A percentile compares a stretch with the other conserved stretches of the same genome.
Evolutionary conservation across 2,888 invertebrate genomes (phyloP).

Genomic region (Galerucella calmariensis): DNA sequence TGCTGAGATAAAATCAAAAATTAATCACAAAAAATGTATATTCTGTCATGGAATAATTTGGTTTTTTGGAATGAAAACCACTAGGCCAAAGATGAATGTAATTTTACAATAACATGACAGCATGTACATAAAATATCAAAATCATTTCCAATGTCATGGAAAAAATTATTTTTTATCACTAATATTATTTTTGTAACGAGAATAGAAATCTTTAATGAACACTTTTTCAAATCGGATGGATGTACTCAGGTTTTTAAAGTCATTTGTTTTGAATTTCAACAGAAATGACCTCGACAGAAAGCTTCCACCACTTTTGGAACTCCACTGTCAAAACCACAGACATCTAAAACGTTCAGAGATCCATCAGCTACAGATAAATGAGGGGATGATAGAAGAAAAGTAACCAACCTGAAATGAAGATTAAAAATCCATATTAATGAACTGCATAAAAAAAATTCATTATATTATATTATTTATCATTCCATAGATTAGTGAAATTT

Average conservation of each 20-base stretch:
- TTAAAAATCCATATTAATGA: too few relatives aligned
- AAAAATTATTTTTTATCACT: constrained; percentile 1
- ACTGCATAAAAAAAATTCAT: too few relatives aligned
- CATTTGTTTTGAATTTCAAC: constrained; percentile 34
- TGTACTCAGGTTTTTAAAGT: constrained; percentile 46
- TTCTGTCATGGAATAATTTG: too few relatives aligned
- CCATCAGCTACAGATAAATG: constrained; percentile 67
- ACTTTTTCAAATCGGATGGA: constrained; percentile 52
- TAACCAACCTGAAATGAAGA: constrained; percentile 68
- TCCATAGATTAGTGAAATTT: too few relatives aligned
- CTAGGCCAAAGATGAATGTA: too few relatives aligned
- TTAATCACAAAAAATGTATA: not conserved
- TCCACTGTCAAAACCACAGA: constrained; percentile 73
- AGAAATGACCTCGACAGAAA: constrained; percentile 70
- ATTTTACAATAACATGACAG: not conserved
- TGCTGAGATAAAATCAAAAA: not conserved
- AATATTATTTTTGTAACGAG: constrained; percentile 5
- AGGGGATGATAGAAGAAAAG: constrained; percentile 70
- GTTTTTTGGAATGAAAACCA: too few relatives aligned
- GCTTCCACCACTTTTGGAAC: constrained; percentile 74
- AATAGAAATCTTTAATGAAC: constrained; percentile 43
- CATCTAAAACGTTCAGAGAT: constrained; percentile 66
- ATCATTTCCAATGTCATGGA: not conserved
- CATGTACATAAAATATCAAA: not conserved
- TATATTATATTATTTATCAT: too few relatives aligned